phyloP scores from a whole-genome alignment of 2,797 vertebrate species.

The Bryconaethiops microstoma region DNA sequence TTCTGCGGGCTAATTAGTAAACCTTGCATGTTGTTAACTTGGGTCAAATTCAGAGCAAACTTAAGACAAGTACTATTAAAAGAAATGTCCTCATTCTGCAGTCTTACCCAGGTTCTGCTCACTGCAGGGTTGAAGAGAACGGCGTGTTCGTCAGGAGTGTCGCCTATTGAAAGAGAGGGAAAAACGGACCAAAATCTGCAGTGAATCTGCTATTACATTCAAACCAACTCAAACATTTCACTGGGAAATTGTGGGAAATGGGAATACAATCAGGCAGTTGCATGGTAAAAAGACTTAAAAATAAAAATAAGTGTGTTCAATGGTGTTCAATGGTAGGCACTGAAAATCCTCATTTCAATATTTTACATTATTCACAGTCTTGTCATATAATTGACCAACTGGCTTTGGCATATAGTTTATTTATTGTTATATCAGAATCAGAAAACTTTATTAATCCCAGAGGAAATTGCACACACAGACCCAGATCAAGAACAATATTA shows the following conservation, averaged over 20 bases:
- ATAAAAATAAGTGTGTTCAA: too few species aligned
- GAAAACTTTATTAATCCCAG: too few species aligned
- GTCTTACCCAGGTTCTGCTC: slow-evolving; percentile 30
- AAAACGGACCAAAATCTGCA: neutral
- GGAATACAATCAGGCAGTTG: neutral
- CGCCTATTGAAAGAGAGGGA: slow-evolving; percentile 16
- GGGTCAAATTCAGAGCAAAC: neutral
- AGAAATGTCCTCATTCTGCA: neutral
- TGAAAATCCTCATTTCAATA: too few species aligned
- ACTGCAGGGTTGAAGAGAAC: neutral
- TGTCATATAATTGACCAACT: too few species aligned
- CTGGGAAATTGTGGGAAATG: neutral
- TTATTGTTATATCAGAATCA: too few species aligned
- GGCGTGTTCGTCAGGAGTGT: slow-evolving; percentile 19
- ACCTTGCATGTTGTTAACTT: neutral
- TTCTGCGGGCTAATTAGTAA: neutral
- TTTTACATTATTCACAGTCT: too few species aligned
- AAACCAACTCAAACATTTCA: neutral
- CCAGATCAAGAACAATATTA: too few species aligned
- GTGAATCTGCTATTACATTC: neutral
- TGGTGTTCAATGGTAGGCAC: too few species aligned
- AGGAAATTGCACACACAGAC: too few species aligned
- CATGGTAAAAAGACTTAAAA: too few species aligned
- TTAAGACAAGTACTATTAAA: neutral
- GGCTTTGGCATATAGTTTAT: too few species aligned